Evolutionary conservation across 2,888 invertebrate genomes (phyloP).

Genomic region (Petrolisthes cinctipes): DNA sequence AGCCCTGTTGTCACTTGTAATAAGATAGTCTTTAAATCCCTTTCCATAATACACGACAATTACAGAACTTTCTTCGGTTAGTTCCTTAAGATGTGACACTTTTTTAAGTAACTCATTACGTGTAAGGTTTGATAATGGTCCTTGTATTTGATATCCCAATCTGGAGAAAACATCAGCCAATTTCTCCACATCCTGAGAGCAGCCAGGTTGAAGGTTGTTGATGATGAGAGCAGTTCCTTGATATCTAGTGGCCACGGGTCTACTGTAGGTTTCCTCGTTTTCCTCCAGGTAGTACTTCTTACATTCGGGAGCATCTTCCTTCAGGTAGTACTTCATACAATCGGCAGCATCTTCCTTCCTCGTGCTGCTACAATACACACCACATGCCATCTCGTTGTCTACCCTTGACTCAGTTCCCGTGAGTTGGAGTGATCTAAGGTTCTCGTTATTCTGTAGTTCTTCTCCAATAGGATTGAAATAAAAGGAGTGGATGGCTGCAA

Average conservation of each 20-base stretch:
- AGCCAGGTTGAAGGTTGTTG: slow-evolving; percentile 30
- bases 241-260: background rate
- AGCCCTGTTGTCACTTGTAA: slow-evolving; percentile 7
- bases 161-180: slow-evolving; percentile 1
- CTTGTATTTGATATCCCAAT: background rate
- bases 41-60: slow-evolving; percentile 19
- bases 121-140: slow-evolving; percentile 10
- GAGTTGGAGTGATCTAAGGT: too few species aligned
- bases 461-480: slow-evolving; percentile 27
- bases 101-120: background rate
- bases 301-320: background rate
- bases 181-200: slow-evolving; percentile 12
- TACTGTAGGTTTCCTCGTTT: background rate
- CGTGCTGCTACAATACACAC: too few species aligned
- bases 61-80: background rate
- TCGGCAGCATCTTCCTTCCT: too few species aligned
- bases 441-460: background rate
- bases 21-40: slow-evolving; percentile 23
- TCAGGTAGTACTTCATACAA: background rate
- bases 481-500: background rate
- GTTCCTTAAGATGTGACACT: background rate
- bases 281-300: background rate
- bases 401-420: too few species aligned
- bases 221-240: slow-evolving; percentile 22
- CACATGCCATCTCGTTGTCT: too few species aligned